Percentiles rank a stretch among this genome's conserved stretches.
These are phyloP conservation scores for Phoxinus phoxinus DNA, from an alignment of 2,113 vertebrate species.

Conservation along the genomic window DNA sequence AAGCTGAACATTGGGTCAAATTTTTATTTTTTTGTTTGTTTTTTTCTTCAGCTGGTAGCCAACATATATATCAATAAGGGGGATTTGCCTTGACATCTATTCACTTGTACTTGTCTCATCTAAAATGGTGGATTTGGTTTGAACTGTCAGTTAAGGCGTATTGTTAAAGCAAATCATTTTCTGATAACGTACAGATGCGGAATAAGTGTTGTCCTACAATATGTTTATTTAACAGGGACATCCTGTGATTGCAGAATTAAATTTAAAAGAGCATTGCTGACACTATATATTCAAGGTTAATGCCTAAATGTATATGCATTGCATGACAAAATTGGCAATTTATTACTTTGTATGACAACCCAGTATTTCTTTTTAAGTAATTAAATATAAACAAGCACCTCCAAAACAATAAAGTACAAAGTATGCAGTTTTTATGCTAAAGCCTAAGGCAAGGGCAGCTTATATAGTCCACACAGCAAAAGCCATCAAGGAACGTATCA, in stretches of 20 bases:
- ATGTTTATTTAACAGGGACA: not conserved
- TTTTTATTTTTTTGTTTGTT: not conserved
- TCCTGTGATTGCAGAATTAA: constrained; percentile 22
- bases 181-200: not conserved
- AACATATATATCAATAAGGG: not conserved
- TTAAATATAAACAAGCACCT: constrained; percentile 49
- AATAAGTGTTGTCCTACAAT: not conserved
- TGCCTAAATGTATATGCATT: not conserved
- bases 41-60: not conserved
- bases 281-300: constrained; percentile 26
- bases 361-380: constrained; percentile 18
- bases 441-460: constrained; percentile 52
- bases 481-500: constrained; percentile 44
- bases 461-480: constrained; percentile 38
- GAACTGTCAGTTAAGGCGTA: not conserved
- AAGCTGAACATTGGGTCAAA: not conserved
- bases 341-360: not conserved
- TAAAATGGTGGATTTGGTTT: not conserved
- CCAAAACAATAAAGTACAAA: constrained; percentile 33
- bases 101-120: not conserved
- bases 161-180: not conserved
- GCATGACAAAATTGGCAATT: not conserved
- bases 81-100: not conserved
- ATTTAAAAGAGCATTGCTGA: not conserved
- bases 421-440: constrained; percentile 36